These are phyloP conservation scores for Pipistrellus nathusii DNA, from an alignment of 2,797 vertebrate species.

Conservation along the genomic window DNA sequence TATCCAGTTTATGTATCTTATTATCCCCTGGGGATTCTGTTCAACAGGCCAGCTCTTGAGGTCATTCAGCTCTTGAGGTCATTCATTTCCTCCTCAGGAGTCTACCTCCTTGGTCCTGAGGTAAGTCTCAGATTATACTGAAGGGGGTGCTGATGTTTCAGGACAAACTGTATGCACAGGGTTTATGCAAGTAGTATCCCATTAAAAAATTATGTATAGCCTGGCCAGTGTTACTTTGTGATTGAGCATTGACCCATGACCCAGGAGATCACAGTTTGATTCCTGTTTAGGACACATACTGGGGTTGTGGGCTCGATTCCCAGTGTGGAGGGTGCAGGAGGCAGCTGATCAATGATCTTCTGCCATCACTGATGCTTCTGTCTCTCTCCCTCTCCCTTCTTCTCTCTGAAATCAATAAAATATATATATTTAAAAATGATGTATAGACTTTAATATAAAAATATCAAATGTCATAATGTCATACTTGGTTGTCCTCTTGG, in stretches of 20 bases:
- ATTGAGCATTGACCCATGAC: too few relatives aligned
- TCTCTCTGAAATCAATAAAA: too few relatives aligned
- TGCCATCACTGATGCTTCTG: too few relatives aligned
- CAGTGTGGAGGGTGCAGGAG: too few relatives aligned
- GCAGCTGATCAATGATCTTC: too few relatives aligned
- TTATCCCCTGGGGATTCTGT: background rate
- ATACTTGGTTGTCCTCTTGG: background rate
- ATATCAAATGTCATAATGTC: background rate
- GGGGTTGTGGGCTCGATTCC: too few relatives aligned
- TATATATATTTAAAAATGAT: background rate
- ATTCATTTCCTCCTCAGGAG: background rate
- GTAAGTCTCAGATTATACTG: background rate
- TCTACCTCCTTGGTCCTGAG: background rate
- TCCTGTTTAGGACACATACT: too few relatives aligned
- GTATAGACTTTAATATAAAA: background rate
- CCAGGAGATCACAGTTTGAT: too few relatives aligned
- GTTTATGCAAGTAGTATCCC: background rate
- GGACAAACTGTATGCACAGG: background rate
- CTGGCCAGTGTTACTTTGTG: too few relatives aligned
- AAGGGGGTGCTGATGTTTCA: slow-evolving; percentile 2
- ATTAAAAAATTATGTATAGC: background rate
- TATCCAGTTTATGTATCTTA: background rate
- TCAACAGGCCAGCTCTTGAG: background rate
- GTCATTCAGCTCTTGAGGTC: background rate
- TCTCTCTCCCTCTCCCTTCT: too few relatives aligned